These are phyloP conservation scores for Rhynchomys soricoides DNA, from an alignment of 2,113 vertebrate species.

Conservation along the genomic window DNA sequence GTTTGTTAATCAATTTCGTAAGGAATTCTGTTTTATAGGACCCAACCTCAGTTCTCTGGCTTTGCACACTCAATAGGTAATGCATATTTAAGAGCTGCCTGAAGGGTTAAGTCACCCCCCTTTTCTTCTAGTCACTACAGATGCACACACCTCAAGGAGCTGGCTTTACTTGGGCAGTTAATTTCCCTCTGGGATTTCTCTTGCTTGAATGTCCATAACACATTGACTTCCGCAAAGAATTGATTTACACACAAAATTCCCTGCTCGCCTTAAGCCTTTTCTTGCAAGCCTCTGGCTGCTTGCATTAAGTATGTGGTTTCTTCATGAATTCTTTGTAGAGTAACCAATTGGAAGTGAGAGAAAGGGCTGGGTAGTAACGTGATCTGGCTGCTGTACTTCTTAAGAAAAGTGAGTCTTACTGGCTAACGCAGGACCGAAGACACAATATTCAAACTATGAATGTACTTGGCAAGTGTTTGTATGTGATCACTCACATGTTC, in stretches of 20 bases:
- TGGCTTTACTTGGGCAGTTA: constrained; percentile 82
- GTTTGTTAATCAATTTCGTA: constrained; percentile 77
- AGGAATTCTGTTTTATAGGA: constrained; percentile 77
- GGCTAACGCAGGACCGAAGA: not conserved
- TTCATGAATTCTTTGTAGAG: constrained; percentile 82
- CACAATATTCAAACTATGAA: not conserved
- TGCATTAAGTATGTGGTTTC: constrained; percentile 83
- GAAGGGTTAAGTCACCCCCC: constrained; percentile 80
- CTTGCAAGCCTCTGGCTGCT: constrained; percentile 77
- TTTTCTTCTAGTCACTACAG: constrained; percentile 77
- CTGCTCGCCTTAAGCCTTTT: constrained; percentile 87
- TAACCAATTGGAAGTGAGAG: constrained; percentile 68
- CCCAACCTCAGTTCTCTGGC: constrained; percentile 48
- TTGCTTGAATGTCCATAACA: constrained; percentile 85
- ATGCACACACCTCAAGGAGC: constrained; percentile 75
- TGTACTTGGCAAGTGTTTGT: not conserved
- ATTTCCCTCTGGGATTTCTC: constrained; percentile 89
- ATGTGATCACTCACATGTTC: not conserved
- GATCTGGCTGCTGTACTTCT: constrained; percentile 70
- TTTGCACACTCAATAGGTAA: constrained; percentile 59
- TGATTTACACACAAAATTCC: constrained; percentile 90
- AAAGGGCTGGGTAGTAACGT: constrained; percentile 73
- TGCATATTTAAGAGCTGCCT: constrained; percentile 81
- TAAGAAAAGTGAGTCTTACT: constrained; percentile 51
- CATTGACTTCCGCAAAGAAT: constrained; percentile 88